These are phyloP conservation scores for Drosophila suboccidentalis DNA, from an alignment of 2,888 invertebrate species.

Conservation along the genomic window DNA sequence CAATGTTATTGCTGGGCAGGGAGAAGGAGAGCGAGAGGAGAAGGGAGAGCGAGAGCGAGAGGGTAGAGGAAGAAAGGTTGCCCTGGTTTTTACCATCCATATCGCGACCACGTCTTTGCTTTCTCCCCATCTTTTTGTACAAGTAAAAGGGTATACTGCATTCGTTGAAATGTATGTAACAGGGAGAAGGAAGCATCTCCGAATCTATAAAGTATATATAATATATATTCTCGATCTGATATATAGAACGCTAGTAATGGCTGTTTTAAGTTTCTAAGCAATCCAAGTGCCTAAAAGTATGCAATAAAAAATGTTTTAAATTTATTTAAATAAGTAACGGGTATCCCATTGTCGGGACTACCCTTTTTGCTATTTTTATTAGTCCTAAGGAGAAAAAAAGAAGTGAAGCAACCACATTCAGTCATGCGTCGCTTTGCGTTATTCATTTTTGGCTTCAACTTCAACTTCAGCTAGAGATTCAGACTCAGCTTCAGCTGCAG, in stretches of 20 bases:
- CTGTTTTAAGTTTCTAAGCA: too few relatives aligned
- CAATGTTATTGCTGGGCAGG: conserved; percentile 27
- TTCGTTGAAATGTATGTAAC: too few relatives aligned
- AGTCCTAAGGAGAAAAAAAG: conserved; percentile 25
- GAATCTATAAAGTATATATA: too few relatives aligned
- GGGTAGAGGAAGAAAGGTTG: background rate
- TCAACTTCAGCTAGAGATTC: conserved; percentile 11
- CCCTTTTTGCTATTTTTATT: conserved; percentile 13
- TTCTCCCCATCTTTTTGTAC: background rate
- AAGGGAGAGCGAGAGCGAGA: background rate
- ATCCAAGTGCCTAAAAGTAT: too few relatives aligned
- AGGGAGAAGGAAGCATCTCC: too few relatives aligned
- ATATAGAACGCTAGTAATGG: too few relatives aligned
- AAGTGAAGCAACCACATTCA: conserved; percentile 44
- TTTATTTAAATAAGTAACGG: too few relatives aligned
- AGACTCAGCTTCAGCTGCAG: background rate
- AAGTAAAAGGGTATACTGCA: too few relatives aligned
- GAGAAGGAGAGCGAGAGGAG: background rate
- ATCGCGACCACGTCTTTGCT: conserved; percentile 32
- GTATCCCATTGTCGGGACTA: too few relatives aligned
- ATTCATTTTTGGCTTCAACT: conserved; percentile 64
- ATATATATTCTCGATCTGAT: too few relatives aligned
- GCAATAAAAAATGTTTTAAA: too few relatives aligned
- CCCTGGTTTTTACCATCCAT: conserved; percentile 30
- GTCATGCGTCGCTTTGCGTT: conserved; percentile 71